phyloP scores from a whole-genome alignment of 2,113 vertebrate genomes.

The Athene noctua region DNA sequence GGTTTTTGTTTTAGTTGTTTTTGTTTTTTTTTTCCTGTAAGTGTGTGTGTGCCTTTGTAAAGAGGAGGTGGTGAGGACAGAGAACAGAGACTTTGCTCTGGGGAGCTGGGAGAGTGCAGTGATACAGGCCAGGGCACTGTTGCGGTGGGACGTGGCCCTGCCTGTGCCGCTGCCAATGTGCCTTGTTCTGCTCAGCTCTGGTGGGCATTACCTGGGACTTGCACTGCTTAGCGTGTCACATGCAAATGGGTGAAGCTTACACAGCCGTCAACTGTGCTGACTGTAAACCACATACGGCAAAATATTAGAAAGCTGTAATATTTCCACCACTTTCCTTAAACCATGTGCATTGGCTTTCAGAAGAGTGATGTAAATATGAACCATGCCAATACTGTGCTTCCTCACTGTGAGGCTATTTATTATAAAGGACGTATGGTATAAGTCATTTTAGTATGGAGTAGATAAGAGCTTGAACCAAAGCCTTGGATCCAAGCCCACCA shows the following conservation, averaged over 20 bases:
- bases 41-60: conserved; percentile 21
- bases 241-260: neutral
- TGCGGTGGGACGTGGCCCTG: neutral
- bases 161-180: neutral
- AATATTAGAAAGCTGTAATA: neutral
- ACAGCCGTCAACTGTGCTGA: neutral
- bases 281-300: neutral
- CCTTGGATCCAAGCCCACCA: neutral
- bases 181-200: neutral
- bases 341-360: neutral
- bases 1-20: too few species aligned
- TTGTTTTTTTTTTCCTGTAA: conserved; percentile 23
- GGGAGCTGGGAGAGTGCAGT: neutral
- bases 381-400: neutral
- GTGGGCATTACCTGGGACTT: neutral
- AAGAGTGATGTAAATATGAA: neutral
- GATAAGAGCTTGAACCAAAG: conserved; percentile 8
- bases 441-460: neutral
- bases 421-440: neutral
- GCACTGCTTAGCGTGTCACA: neutral
- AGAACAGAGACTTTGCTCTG: neutral
- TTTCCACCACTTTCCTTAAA: neutral
- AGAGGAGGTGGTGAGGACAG: neutral
- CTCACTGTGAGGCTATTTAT: neutral
- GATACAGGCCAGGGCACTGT: neutral